Evolutionary conservation across 2,888 invertebrate species (phyloP).

Genomic region (Suillia variegata): DNA sequence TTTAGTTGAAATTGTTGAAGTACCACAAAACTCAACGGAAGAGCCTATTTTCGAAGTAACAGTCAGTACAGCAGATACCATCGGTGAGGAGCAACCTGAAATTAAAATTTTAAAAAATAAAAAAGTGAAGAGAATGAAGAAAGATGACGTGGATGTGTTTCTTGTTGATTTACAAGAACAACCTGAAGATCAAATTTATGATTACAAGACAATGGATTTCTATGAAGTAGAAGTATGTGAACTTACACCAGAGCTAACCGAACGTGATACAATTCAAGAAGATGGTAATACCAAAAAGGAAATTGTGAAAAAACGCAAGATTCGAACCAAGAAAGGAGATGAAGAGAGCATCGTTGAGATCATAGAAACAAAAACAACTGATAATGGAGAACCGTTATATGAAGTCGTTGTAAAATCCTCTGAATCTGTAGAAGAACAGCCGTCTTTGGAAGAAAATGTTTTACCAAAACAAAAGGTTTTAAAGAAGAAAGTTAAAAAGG

Average conservation of each 20-base stretch:
- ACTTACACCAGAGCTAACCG: constrained; percentile 48
- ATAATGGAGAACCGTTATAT: constrained; percentile 58
- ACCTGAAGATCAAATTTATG: constrained; percentile 36
- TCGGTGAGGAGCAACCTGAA: constrained; percentile 31
- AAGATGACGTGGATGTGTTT: constrained; percentile 47
- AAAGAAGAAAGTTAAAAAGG: constrained; percentile 49
- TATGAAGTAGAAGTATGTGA: constrained; percentile 49
- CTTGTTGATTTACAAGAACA: constrained; percentile 47
- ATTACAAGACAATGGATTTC: constrained; percentile 37
- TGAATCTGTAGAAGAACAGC: constrained; percentile 39
- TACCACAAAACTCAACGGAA: constrained; percentile 40
- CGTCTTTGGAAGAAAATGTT: constrained; percentile 22
- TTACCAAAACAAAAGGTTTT: constrained; percentile 45
- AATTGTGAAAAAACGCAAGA: constrained; percentile 51
- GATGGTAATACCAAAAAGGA: constrained; percentile 42
- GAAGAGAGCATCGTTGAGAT: constrained; percentile 61
- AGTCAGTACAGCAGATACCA: constrained; percentile 35
- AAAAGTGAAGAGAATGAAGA: constrained; percentile 48
- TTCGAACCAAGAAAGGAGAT: constrained; percentile 58
- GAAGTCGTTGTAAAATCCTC: constrained; percentile 59
- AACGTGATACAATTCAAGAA: constrained; percentile 38
- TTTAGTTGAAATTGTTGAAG: constrained; percentile 56
- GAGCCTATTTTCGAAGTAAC: constrained; percentile 42
- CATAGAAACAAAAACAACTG: constrained; percentile 45
- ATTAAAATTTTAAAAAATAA: constrained; percentile 40